Evolutionary conservation across 2,113 vertebrate genomes (phyloP).

Genomic region (Pseudopipra pipra): DNA sequence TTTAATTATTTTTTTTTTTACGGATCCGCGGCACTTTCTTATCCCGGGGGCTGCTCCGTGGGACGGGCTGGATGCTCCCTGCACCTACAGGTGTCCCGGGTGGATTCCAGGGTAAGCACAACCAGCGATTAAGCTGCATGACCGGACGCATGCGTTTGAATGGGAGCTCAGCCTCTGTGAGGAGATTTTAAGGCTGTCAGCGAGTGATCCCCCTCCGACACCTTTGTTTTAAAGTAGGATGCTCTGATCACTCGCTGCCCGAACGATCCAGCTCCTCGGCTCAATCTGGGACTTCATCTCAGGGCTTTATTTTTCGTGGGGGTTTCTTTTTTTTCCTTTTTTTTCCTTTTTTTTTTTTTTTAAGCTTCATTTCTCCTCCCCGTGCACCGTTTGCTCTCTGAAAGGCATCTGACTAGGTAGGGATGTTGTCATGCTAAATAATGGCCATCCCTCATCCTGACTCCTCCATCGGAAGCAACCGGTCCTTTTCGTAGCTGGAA

Average conservation of each 20-base stretch:
- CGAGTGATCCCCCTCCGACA: background rate
- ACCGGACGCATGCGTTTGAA: background rate
- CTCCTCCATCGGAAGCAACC: background rate
- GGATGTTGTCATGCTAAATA: background rate
- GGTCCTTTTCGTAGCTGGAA: background rate
- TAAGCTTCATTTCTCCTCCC: background rate
- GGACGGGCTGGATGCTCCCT: constrained; percentile 14
- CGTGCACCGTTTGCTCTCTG: background rate
- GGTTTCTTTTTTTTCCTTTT: background rate
- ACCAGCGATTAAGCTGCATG: constrained; percentile 19
- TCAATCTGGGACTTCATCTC: background rate
- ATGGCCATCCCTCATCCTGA: background rate
- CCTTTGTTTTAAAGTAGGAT: constrained; percentile 19
- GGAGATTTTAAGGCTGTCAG: constrained; percentile 13
- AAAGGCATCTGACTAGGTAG: background rate
- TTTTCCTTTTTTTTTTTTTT: background rate
- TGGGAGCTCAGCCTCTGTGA: background rate
- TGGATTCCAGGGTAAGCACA: constrained; percentile 43
- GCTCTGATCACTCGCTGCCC: background rate
- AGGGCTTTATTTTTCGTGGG: background rate
- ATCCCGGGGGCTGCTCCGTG: constrained; percentile 23
- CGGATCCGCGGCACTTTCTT: background rate
- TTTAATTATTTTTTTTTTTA: background rate
- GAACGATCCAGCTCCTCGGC: fast-evolving
- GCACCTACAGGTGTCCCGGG: constrained; percentile 4